Conservation (phyloP, 2,113 vertebrate genomes). For the Rhipidura dahli region DNA sequence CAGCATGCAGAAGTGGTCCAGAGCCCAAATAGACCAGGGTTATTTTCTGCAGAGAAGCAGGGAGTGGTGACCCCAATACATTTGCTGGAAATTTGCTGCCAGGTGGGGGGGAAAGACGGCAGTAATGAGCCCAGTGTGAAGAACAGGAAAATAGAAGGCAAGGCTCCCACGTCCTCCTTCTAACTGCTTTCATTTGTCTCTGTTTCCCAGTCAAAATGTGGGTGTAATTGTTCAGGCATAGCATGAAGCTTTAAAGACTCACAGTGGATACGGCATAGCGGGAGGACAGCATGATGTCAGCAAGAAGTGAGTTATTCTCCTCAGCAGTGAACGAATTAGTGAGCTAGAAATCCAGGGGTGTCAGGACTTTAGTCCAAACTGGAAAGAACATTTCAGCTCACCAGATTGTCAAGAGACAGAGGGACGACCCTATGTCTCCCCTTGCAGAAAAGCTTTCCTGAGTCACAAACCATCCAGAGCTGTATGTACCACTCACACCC, state of each 20-base stretch:
- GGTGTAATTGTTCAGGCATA: conserved; percentile 47
- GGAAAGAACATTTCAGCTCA: neutral
- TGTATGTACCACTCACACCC: neutral
- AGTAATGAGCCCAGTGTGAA: neutral
- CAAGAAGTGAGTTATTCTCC: conserved; percentile 28
- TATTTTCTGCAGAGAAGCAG: neutral
- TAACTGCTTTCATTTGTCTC: conserved; percentile 23
- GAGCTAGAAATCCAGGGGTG: neutral
- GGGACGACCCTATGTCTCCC: neutral
- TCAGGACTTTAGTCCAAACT: neutral
- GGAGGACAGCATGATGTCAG: conserved; percentile 40
- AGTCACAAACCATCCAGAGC: neutral
- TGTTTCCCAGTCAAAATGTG: conserved; percentile 40
- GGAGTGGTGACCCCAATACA: neutral
- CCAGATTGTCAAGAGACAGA: neutral
- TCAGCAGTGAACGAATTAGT: neutral
- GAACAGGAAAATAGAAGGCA: neutral
- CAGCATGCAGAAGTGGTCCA: neutral
- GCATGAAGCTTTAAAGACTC: conserved; percentile 21
- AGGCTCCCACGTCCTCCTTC: neutral
- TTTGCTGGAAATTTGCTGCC: neutral
- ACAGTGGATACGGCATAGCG: neutral
- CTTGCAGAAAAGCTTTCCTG: neutral
- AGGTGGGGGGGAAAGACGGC: neutral
- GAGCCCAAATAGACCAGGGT: neutral